Evolutionary conservation across 1,140 invertebrate genomes (phyloP), one percentile per base, ranked within the genome.

Genomic region (Polypedilum pembai): DNA sequence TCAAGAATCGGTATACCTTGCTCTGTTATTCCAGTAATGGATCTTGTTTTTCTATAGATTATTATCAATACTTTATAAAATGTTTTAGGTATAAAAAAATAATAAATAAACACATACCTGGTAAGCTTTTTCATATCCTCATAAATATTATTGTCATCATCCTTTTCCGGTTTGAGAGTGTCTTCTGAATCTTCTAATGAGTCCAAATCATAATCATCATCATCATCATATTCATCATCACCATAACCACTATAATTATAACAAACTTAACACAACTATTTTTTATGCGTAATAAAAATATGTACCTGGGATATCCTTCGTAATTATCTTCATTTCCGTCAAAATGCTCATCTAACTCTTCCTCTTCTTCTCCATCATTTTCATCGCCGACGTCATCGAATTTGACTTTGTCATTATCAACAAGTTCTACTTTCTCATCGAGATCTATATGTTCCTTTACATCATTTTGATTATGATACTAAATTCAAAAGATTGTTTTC

Each of bases 121-220:
- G 20, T 21, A 18, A 18, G 65, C 8, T 20, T 20, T 20, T n/a
- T 69, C 65, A 69, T 69, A 21, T 69, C 65, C 17, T 69, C 18
- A 18, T 69, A 69, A 20, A 69, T 69, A 69, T 69, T 69, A 21
- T 69, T 69, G 20, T 69, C 10, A 69, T 69, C 65, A 10, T 69
- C 20, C 10, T 56, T 12, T 56, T 18, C 65, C 10, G n/a, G 8
- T 10, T 69, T 18, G 17, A 7, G 20, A 5, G 5, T 33, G 5
- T 21, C 65, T 7, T 20, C 18, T 12, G 7, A 20, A 4, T 69
- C 65, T 20, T 69, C 65, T 4, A 69, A 8, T 12, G 65, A 21
- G 5, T 69, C 65, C 8, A 7, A n/a, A 20, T 69, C 65, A 21
- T 69, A 21, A 20, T 69, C 65, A 69, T 69, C 65, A n/a, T 56